Evolutionary conservation across 2,797 vertebrate genomes (phyloP), one percentile per base, ranked within the genome.

Genomic region (Alcedo quadribrachys): DNA sequence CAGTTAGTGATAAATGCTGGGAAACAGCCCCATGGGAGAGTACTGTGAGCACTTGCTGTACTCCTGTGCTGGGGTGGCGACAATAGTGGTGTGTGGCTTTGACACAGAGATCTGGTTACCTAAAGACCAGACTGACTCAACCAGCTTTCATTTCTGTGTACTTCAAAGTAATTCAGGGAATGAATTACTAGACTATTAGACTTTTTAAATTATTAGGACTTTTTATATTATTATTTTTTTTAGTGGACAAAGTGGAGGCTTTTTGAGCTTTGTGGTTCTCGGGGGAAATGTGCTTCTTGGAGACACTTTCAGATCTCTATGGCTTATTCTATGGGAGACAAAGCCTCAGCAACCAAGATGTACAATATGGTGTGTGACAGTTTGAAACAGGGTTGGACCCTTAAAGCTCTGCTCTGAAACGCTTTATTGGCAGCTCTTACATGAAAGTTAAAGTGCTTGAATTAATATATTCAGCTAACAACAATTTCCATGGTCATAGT

Each of bases 61-160:
- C 68, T 79, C 45, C 53, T 37, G 48, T 14, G 58, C 54, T 81
- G 60, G 81, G 87, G 80, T 84, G 88, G 88, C 85, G 68, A 94
- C 2, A 0, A 70, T 19, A 51, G 69, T 19, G 55, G 51, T 42
- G 85, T 67, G 90, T 61, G 84, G 81, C 90, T 94, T 82, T 48
- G 71, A 58, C 43, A 6, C 3, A 7, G 40, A 87, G 81, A 62
- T 71, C 71, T n/a, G 25, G 69, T 94, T 92, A 79, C 80, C 74
- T 65, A 9, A 65, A 91, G 71, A 83, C 7, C 43, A n/a, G 86
- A 43, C 68, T 78, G 73, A 85, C 42, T 77, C 81, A 77, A 77
- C 40, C 32, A 20, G 90, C 79, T 94, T 81, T 70, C 33, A 92
- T 71, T 92, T 89, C 69, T 83, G 43, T 30, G 6, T 48, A 51